Percentiles rank a stretch among this genome's conserved stretches.
Conservation (phyloP, 2,113 vertebrate genomes). For the Rhinoderma darwinii region DNA sequence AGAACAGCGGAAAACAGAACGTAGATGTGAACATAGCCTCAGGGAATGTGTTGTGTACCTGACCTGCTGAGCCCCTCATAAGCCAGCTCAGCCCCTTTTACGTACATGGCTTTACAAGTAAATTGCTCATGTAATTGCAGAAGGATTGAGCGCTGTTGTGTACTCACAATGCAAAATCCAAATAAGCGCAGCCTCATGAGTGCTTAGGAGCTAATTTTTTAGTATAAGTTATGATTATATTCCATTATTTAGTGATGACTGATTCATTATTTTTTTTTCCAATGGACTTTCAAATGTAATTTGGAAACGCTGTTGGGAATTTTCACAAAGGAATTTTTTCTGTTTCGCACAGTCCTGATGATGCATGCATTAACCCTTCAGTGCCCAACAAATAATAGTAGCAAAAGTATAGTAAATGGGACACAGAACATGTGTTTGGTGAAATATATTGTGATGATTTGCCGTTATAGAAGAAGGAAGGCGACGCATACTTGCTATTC, state of each 20-base stretch:
- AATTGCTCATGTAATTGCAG: constrained; percentile 44
- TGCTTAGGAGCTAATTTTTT: constrained; percentile 19
- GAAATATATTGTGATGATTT: neutral
- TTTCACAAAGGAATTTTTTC: constrained; percentile 34
- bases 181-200: constrained; percentile 21
- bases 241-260: constrained; percentile 42
- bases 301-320: constrained; percentile 38
- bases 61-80: neutral
- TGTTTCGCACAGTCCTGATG: neutral
- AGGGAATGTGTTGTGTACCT: neutral
- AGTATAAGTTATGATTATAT: constrained; percentile 32
- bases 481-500: neutral
- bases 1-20: no score
- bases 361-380: constrained; percentile 12
- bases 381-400: neutral
- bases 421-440: neutral
- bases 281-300: constrained; percentile 12
- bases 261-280: constrained; percentile 39
- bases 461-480: neutral
- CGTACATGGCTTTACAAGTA: constrained; percentile 28
- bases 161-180: constrained; percentile 17
- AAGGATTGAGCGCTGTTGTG: neutral
- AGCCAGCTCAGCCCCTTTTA: constrained; percentile 16
- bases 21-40: no score
- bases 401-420: neutral